Conservation (phyloP, 1,140 invertebrate species). For the Eueides isabella region DNA sequence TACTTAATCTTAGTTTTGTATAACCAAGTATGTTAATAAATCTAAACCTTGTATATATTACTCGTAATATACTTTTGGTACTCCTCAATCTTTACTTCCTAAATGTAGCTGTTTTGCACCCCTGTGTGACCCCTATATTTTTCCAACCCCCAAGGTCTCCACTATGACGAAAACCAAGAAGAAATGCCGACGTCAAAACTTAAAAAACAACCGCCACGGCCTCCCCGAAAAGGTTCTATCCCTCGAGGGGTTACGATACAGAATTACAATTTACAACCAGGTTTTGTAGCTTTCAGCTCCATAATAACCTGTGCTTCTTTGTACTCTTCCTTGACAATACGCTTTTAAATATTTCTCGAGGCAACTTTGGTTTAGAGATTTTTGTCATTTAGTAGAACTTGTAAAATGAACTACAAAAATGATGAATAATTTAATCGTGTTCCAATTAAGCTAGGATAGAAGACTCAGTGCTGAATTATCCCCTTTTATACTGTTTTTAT, state of each 20-base stretch:
- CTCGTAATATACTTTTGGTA: not conserved
- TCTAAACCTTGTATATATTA: not conserved
- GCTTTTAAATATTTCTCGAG: not conserved
- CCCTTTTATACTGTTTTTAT: not conserved
- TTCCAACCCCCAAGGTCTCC: conserved; percentile 84
- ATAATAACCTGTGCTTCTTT: conserved; percentile 13
- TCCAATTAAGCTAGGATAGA: not conserved
- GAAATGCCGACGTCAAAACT: conserved; percentile 69
- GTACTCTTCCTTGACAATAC: conserved; percentile 8
- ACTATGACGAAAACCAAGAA: conserved; percentile 88
- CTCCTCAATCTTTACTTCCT: not conserved
- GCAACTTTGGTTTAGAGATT: not conserved
- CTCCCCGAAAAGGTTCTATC: conserved; percentile 89
- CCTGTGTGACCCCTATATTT: conserved; percentile 41
- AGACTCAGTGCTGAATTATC: not conserved
- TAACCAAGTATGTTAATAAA: not conserved
- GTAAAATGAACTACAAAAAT: too few relatives aligned
- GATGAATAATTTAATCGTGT: too few relatives aligned
- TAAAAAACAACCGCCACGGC: conserved; percentile 85
- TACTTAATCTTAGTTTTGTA: too few relatives aligned
- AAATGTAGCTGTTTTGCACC: not conserved
- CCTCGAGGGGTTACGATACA: conserved; percentile 82
- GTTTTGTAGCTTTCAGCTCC: conserved; percentile 41
- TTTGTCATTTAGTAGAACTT: not conserved
- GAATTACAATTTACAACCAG: conserved; percentile 71